A percentile compares a stretch with the other conserved stretches of the same genome.
Conservation (phyloP, 2,113 vertebrate genomes). For the Ranitomeya imitator region DNA sequence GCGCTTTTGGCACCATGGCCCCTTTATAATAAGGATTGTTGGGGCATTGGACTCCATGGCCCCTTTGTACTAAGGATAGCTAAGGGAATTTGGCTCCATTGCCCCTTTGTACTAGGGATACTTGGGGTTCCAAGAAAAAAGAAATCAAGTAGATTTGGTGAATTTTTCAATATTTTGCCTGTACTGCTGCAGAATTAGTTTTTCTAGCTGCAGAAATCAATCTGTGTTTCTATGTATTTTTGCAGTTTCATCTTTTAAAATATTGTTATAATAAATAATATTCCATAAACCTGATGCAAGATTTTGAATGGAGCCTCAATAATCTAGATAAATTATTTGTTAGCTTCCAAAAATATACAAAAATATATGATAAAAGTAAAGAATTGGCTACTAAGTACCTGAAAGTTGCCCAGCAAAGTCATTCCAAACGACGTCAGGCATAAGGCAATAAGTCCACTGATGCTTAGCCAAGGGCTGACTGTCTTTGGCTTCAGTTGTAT, state of each 20-base stretch:
- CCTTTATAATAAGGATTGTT: too few species aligned
- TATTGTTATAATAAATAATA: background rate
- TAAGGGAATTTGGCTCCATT: too few species aligned
- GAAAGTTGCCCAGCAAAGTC: slow-evolving; percentile 91
- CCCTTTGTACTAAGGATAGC: too few species aligned
- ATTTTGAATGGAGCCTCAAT: background rate
- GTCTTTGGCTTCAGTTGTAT: slow-evolving; percentile 84
- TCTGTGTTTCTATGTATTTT: background rate
- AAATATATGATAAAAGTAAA: background rate
- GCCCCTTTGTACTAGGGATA: too few species aligned
- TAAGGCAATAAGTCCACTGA: slow-evolving; percentile 74
- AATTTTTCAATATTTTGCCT: too few species aligned
- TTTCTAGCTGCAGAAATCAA: background rate
- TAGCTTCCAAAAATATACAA: background rate
- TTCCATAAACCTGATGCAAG: background rate
- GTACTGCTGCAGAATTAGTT: background rate
- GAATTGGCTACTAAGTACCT: slow-evolving; percentile 72
- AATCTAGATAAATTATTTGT: background rate
- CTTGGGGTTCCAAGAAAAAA: too few species aligned
- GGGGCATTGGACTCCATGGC: too few species aligned
- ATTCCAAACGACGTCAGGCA: slow-evolving; percentile 85
- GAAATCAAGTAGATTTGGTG: too few species aligned
- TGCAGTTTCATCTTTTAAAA: background rate
- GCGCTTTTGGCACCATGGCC: too few species aligned
- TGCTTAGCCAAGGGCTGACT: slow-evolving; percentile 81